A percentile compares a stretch with the other conserved stretches of the same genome.
Evolutionary conservation across 2,888 invertebrate genomes (phyloP).

Genomic region (Palloptera scutellata): DNA sequence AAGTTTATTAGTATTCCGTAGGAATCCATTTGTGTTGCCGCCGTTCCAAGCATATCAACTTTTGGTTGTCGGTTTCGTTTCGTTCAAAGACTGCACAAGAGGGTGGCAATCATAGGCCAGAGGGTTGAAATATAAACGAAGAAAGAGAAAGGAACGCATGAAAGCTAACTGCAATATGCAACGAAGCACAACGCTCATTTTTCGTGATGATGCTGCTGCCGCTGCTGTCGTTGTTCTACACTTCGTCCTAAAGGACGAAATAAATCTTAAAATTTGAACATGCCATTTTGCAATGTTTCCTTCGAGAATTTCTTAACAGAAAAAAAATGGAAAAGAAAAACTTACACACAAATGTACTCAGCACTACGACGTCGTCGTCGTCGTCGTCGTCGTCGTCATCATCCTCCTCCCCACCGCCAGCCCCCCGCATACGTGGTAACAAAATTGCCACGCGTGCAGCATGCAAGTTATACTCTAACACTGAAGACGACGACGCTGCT

Average conservation of each 20-base stretch:
- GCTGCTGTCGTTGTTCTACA: constrained; percentile 22
- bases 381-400: too few species aligned
- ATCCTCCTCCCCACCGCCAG: not conserved
- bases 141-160: too few species aligned
- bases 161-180: not conserved
- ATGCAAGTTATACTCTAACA: constrained; percentile 32
- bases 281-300: constrained; percentile 29
- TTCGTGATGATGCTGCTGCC: not conserved
- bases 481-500: not conserved
- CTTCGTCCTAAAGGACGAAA: constrained; percentile 16
- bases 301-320: constrained; percentile 8
- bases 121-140: too few species aligned
- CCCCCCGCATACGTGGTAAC: constrained; percentile 23
- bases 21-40: constrained; percentile 42
- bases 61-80: too few species aligned
- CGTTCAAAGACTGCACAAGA: too few species aligned
- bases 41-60: not conserved
- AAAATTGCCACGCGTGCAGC: constrained; percentile 41
- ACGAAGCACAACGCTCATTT: not conserved
- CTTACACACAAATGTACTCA: constrained; percentile 3
- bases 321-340: not conserved
- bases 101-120: too few species aligned
- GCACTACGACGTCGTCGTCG: too few species aligned
- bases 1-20: constrained; percentile 46
- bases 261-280: constrained; percentile 29